A percentile compares a stretch with the other conserved stretches of the same genome.
phyloP scores from a whole-genome alignment of 2,888 invertebrate genomes.

The Thalpophila matura region DNA sequence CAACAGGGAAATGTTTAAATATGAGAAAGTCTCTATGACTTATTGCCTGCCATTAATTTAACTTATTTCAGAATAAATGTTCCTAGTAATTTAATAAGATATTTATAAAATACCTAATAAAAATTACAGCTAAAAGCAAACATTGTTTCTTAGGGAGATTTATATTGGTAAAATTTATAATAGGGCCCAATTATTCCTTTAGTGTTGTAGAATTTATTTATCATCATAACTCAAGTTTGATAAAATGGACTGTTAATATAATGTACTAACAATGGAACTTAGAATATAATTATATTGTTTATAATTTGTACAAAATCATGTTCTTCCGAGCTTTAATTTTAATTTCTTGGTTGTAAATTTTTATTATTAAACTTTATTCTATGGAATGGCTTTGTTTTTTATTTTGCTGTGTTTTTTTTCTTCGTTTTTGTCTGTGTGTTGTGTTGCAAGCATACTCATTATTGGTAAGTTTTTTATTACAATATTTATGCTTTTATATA shows the following conservation, averaged over 20 bases:
- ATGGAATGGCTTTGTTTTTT: constrained; percentile 87
- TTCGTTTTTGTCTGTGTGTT: constrained; percentile 79
- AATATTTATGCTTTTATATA: constrained; percentile 65
- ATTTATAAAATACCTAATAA: constrained; percentile 18
- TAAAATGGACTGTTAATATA: constrained; percentile 72
- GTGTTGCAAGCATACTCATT: constrained; percentile 76
- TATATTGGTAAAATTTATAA: not conserved
- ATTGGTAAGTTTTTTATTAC: constrained; percentile 79
- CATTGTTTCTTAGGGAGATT: not conserved
- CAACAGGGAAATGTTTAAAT: too few relatives aligned
- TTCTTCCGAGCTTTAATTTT: constrained; percentile 90
- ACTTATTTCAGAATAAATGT: constrained; percentile 11
- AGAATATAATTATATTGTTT: constrained; percentile 64
- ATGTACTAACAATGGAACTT: constrained; percentile 67
- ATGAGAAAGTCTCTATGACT: not conserved
- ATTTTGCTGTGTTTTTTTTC: constrained; percentile 81
- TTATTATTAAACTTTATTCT: constrained; percentile 88
- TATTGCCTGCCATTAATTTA: constrained; percentile 9
- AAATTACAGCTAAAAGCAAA: not conserved
- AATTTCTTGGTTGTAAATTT: constrained; percentile 89
- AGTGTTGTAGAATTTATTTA: constrained; percentile 60
- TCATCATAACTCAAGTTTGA: constrained; percentile 63
- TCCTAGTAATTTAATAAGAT: constrained; percentile 27
- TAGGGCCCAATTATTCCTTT: constrained; percentile 47
- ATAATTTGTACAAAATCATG: constrained; percentile 85